Evolutionary conservation across 2,113 vertebrate genomes (phyloP).

Genomic region (Romanogobio albipinnatus): DNA sequence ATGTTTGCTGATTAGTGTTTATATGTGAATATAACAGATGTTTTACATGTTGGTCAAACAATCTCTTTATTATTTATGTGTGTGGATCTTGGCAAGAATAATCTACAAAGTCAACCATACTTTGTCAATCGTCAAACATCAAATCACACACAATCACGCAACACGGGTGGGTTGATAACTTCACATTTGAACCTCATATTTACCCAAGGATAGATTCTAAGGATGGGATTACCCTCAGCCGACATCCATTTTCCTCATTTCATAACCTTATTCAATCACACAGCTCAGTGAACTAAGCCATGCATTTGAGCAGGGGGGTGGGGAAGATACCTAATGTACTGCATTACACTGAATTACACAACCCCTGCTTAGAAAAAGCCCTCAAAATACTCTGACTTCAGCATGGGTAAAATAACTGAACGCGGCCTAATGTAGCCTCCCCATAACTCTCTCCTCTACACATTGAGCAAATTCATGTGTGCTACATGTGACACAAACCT

Average conservation of each 20-base stretch:
- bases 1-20: too few relatives aligned
- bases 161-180: not conserved
- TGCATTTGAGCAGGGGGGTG: not conserved
- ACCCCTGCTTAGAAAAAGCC: slow-evolving; percentile 23
- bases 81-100: not conserved
- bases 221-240: not conserved
- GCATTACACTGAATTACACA: slow-evolving; percentile 28
- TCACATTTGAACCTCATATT: not conserved
- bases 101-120: not conserved
- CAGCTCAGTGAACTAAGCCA: slow-evolving; percentile 48
- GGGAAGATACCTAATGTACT: slow-evolving; percentile 30
- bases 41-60: not conserved
- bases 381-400: slow-evolving; percentile 3
- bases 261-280: slow-evolving; percentile 47
- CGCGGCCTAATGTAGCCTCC: not conserved
- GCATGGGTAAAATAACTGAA: not conserved
- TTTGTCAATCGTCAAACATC: not conserved
- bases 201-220: not conserved
- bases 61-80: too few relatives aligned
- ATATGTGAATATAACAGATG: not conserved
- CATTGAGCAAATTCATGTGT: not conserved
- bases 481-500: not conserved
- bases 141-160: not conserved
- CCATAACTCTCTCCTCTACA: not conserved
- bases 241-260: slow-evolving; percentile 40